A percentile compares a stretch with the other conserved stretches of the same genome.
Evolutionary conservation across 2,888 invertebrate species (phyloP).

Genomic region (Tipula lateralis): DNA sequence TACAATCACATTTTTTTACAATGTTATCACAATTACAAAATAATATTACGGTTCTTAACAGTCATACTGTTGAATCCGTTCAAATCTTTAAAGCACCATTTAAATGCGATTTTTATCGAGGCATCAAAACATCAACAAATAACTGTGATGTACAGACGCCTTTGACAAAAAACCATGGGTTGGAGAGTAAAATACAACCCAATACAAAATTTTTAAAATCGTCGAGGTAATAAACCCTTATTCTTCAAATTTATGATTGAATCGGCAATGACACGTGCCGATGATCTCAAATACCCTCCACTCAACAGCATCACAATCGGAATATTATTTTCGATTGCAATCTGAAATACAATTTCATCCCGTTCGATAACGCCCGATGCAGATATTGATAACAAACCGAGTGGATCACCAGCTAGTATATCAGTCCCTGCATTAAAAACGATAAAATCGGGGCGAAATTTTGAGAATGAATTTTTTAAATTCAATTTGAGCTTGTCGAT

Average conservation of each 20-base stretch:
- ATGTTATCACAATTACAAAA: background rate
- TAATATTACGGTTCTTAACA: background rate
- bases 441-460: conserved; percentile 73
- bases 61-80: background rate
- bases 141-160: too few species aligned
- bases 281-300: conserved; percentile 75
- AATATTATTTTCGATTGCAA: conserved; percentile 58
- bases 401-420: conserved; percentile 68
- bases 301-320: conserved; percentile 85
- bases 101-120: too few species aligned
- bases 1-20: background rate
- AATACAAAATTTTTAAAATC: too few species aligned
- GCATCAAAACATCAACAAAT: background rate
- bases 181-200: too few species aligned
- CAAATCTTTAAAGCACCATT: background rate
- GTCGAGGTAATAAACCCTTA: conserved; percentile 52
- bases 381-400: conserved; percentile 68
- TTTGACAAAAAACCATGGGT: too few species aligned
- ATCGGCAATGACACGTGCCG: conserved; percentile 76
- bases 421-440: conserved; percentile 95
- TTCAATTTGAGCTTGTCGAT: conserved; percentile 59
- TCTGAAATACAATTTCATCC: conserved; percentile 77
- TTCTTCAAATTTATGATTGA: conserved; percentile 73
- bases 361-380: conserved; percentile 76
- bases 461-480: conserved; percentile 60